Base-by-base conservation (phyloP, 2,888 invertebrate genomes). In the Drosophila meridiana region DNA sequence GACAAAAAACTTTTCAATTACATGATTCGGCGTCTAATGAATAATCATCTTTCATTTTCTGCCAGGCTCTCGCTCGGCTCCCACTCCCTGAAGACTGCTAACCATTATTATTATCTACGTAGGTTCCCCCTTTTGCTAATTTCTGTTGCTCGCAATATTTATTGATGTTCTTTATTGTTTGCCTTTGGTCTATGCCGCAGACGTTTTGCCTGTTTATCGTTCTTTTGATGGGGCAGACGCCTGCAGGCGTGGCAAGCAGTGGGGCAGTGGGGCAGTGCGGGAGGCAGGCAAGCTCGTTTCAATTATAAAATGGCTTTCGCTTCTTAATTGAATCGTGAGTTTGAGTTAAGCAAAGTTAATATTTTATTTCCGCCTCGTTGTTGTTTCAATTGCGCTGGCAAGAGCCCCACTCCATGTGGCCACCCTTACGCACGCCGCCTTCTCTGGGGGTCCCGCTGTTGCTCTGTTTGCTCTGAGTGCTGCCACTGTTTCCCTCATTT, bases 221-320 rank as follows among this genome's bases (percentile, higher is more conserved):
- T 42, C 43, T 55, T 53, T 64, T 66, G 6, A 42, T 45, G 36
- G 30, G 13, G 20, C 26, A 26, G 65, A 40, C 26, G 55, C 55
- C 55, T 38, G 28, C 26, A n/a, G 50, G 66, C 56, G 56, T 65
- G 63, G 61, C 69, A 55, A 57, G 43, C 60, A 26, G 61, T 45
- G 45, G 57, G 67, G 58, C 67, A 57, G 60, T 20, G 20, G 20
- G 60, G 45, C 60, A 47, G 65, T 45, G 47, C 57, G 66, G 62
- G 64, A 59, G 61, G 61, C 67, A 57, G 72, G 42, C 66, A 48
- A 28, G 68, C 69, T 75, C 69, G 81, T 83, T 90, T 90, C 87
- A 91, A 87, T 91, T 90, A 90, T 83, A 90, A 90, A 91, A 91
- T 90, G 90, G 91, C 91, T 90, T 91, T 91, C 78, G 83, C 76